These are phyloP conservation scores for Zosterops pallidus DNA, from an alignment of 2,113 vertebrate species.

Conservation along the genomic window DNA sequence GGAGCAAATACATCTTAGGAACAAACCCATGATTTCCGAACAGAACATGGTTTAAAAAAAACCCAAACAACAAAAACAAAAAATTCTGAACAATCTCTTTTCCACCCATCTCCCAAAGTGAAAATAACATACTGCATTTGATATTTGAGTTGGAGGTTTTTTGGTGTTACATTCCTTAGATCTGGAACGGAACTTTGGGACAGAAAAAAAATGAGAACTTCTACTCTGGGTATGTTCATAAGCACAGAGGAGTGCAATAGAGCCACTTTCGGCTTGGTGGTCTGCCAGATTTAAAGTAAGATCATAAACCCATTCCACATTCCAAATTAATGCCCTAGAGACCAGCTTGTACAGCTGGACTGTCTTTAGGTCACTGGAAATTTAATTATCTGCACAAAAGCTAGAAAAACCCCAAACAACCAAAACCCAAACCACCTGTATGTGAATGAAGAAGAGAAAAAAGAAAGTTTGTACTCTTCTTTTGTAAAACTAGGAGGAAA, in stretches of 20 bases:
- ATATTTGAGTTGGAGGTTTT: neutral
- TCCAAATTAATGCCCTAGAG: neutral
- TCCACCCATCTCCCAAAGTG: neutral
- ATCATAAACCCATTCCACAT: neutral
- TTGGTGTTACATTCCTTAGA: neutral
- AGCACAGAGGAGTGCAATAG: neutral
- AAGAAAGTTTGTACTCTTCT: neutral
- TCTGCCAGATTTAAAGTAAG: neutral
- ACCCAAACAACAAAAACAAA: neutral
- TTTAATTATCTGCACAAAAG: neutral
- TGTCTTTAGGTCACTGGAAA: neutral
- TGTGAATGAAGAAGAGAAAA: neutral
- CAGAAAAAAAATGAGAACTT: neutral
- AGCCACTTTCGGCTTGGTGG: neutral
- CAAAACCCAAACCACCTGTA: neutral
- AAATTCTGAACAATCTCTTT: neutral
- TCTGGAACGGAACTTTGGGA: neutral
- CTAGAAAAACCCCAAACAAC: neutral
- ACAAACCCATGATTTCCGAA: neutral
- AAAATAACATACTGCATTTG: neutral
- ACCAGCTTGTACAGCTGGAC: neutral
- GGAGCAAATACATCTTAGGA: neutral
- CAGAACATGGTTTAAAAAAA: accelerated
- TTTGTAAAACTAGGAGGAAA: neutral
- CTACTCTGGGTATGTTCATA: neutral